These are phyloP conservation scores for Orthonevra nobilis DNA, from an alignment of 2,888 invertebrate species.

Conservation along the genomic window DNA sequence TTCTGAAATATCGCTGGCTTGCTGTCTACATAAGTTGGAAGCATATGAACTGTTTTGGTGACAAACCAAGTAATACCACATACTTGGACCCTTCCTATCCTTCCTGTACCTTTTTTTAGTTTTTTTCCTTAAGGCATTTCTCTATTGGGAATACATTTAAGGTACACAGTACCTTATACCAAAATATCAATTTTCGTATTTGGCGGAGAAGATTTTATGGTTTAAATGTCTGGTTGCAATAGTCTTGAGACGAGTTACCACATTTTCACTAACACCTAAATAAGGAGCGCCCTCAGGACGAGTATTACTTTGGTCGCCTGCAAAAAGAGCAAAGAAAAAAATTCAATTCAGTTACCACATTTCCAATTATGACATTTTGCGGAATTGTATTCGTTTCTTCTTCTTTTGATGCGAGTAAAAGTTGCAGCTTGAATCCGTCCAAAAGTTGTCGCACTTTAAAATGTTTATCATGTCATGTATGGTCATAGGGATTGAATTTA, in stretches of 20 bases:
- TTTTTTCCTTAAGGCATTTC: slow-evolving; percentile 50
- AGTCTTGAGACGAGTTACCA: slow-evolving; percentile 5
- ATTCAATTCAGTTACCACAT: slow-evolving; percentile 75
- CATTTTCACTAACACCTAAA: slow-evolving; percentile 54
- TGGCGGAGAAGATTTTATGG: slow-evolving; percentile 44
- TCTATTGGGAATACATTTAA: slow-evolving; percentile 33
- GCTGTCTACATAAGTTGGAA: slow-evolving; percentile 57
- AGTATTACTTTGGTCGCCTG: slow-evolving; percentile 72
- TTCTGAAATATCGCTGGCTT: no score
- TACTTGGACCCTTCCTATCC: slow-evolving; percentile 38
- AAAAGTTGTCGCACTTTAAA: slow-evolving; percentile 6
- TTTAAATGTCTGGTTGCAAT: slow-evolving; percentile 24
- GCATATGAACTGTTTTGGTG: slow-evolving; percentile 49
- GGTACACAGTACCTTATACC: slow-evolving; percentile 39
- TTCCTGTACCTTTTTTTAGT: slow-evolving; percentile 44
- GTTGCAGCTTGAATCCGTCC: neutral
- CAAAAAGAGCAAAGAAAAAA: slow-evolving; percentile 76
- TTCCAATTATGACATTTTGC: slow-evolving; percentile 76
- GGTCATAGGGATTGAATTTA: slow-evolving; percentile 12
- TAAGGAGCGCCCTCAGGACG: slow-evolving; percentile 71
- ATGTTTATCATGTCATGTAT: slow-evolving; percentile 5
- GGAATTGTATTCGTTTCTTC: slow-evolving; percentile 75
- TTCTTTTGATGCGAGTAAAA: slow-evolving; percentile 57
- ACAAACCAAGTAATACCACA: slow-evolving; percentile 53
- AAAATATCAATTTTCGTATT: slow-evolving; percentile 46